These are phyloP conservation scores for Miltochrista miniata DNA, from an alignment of 2,888 invertebrate species.

Conservation along the genomic window DNA sequence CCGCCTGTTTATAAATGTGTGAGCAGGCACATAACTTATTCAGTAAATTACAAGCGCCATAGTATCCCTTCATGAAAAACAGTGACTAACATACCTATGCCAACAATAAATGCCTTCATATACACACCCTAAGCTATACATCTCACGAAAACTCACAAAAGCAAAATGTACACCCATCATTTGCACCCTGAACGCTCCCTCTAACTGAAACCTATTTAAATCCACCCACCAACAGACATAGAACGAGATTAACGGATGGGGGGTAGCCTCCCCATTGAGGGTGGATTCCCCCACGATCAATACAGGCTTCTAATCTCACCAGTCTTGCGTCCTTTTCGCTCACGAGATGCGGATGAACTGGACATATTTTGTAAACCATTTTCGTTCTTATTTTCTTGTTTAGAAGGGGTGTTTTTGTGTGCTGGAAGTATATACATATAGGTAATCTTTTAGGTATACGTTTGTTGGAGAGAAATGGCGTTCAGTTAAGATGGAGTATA, in stretches of 20 bases:
- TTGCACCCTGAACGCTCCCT: constrained; percentile 11
- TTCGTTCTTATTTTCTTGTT: constrained; percentile 25
- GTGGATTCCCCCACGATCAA: constrained; percentile 50
- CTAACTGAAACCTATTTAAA: constrained; percentile 49
- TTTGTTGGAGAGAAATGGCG: constrained; percentile 8
- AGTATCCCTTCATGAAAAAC: too few species aligned
- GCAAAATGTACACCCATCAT: constrained; percentile 5
- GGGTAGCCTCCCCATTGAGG: constrained; percentile 38
- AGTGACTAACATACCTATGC: too few species aligned
- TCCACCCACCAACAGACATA: constrained; percentile 65
- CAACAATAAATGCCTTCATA: too few species aligned
- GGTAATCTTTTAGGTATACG: constrained; percentile 22
- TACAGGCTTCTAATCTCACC: constrained; percentile 73
- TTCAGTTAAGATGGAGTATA: constrained; percentile 13
- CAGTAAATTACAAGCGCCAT: too few species aligned
- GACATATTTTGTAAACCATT: constrained; percentile 24
- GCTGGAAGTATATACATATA: constrained; percentile 16
- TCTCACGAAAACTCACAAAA: neutral
- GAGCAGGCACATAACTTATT: too few species aligned
- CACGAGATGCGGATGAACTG: constrained; percentile 58
- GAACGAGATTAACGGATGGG: constrained; percentile 70
- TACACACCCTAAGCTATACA: neutral
- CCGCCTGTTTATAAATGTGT: too few species aligned
- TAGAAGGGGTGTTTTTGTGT: constrained; percentile 20
- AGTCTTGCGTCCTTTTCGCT: constrained; percentile 74